Conservation (phyloP, 2,888 invertebrate species). For the Sicus ferrugineus region DNA sequence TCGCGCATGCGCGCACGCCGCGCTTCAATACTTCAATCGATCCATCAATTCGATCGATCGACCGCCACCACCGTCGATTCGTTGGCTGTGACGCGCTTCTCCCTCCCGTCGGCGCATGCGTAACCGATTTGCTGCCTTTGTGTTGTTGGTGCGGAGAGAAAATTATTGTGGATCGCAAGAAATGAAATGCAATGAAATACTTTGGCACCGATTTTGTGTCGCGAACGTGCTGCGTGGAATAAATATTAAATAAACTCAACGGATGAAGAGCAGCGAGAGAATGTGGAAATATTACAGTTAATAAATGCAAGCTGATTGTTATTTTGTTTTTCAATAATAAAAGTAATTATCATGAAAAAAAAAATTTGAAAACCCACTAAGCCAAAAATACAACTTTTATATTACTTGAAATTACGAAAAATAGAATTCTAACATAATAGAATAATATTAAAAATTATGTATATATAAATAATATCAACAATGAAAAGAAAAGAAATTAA, state of each 20-base stretch:
- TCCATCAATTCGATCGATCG: conserved; percentile 3
- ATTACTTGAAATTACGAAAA: too few species aligned
- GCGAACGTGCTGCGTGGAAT: background rate
- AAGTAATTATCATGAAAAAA: too few species aligned
- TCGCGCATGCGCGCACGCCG: conserved; percentile 22
- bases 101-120: conserved; percentile 11
- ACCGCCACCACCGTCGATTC: background rate
- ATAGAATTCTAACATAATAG: too few species aligned
- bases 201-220: background rate
- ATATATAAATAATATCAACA: too few species aligned
- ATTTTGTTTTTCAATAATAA: too few species aligned
- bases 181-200: conserved; percentile 19
- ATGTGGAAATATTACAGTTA: too few species aligned
- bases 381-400: too few species aligned
- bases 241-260: background rate
- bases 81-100: background rate
- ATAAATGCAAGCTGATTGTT: background rate
- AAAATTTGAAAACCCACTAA: too few species aligned
- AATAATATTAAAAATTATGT: too few species aligned
- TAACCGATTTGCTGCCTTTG: conserved; percentile 2
- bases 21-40: conserved; percentile 9
- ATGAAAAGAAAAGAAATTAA: too few species aligned
- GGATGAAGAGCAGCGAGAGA: too few species aligned
- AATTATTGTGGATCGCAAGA: conserved; percentile 7
- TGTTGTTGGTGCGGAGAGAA: conserved; percentile 18